A percentile compares a stretch with the other conserved stretches of the same genome.
phyloP scores from a whole-genome alignment of 1,140 invertebrate genomes.

The Adoxophyes honmai region DNA sequence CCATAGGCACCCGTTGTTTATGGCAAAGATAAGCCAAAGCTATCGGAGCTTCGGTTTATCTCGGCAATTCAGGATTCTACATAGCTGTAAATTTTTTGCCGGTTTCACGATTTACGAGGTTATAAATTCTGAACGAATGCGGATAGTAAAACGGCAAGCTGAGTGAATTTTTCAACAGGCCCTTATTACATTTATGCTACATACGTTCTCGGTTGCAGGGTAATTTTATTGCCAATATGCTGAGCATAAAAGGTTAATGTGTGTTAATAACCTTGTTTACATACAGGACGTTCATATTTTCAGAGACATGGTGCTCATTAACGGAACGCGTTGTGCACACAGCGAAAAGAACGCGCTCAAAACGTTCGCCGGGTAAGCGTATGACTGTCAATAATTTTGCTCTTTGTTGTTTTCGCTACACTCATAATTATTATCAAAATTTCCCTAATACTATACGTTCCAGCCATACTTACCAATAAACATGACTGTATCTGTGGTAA shows the following conservation, averaged over 20 bases:
- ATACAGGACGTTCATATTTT: constrained; percentile 25
- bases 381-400: constrained; percentile 24
- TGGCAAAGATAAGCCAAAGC: constrained; percentile 32
- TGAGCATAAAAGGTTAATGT: constrained; percentile 19
- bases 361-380: constrained; percentile 58
- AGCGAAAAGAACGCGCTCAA: constrained; percentile 53
- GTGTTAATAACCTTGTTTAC: constrained; percentile 18
- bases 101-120: constrained; percentile 54
- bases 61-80: constrained; percentile 37
- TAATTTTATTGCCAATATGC: constrained; percentile 20
- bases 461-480: too few relatives aligned
- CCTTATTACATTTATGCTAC: constrained; percentile 30
- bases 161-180: constrained; percentile 59
- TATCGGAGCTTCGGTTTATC: constrained; percentile 44
- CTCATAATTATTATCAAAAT: too few relatives aligned
- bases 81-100: constrained; percentile 62
- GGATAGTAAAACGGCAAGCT: constrained; percentile 54
- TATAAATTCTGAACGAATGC: constrained; percentile 64
- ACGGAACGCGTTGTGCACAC: constrained; percentile 29
- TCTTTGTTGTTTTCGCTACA: constrained; percentile 24
- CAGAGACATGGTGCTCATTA: constrained; percentile 61
- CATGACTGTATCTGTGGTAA: too few relatives aligned
- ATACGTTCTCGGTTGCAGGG: neutral
- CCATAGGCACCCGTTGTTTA: constrained; percentile 28
- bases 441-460: too few relatives aligned